These are phyloP conservation scores for Dryas iulia DNA, from an alignment of 1,140 invertebrate species.

Conservation along the genomic window DNA sequence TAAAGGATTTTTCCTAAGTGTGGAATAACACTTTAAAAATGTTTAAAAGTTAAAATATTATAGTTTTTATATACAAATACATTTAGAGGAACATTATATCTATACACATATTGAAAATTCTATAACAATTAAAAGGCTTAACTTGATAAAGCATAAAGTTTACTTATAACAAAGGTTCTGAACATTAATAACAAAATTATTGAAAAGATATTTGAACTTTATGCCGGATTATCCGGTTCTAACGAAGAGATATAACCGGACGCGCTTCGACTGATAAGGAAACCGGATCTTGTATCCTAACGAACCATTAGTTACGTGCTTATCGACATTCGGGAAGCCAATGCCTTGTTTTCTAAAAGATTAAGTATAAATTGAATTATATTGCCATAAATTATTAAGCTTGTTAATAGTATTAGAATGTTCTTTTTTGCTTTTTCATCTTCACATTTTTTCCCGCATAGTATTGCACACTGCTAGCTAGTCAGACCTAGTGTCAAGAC, in stretches of 20 bases:
- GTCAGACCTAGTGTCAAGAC: no score
- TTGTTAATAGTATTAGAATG: not conserved
- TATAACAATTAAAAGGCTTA: no score
- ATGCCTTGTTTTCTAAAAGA: not conserved
- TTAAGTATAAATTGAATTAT: not conserved
- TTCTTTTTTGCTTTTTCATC: no score
- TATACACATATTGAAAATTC: no score
- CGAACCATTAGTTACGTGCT: slow-evolving; percentile 16
- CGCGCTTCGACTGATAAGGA: slow-evolving; percentile 19
- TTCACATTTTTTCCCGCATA: no score
- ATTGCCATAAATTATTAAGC: not conserved
- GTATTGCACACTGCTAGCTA: no score
- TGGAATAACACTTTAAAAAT: no score
- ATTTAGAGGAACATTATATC: no score
- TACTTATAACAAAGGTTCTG: not conserved
- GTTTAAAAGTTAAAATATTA: no score
- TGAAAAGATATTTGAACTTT: not conserved
- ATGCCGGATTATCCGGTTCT: slow-evolving; percentile 10
- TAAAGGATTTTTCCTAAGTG: no score
- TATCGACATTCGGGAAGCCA: slow-evolving; percentile 7
- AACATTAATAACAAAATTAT: slow-evolving; percentile 1
- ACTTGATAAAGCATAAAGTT: no score
- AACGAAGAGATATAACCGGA: slow-evolving; percentile 21
- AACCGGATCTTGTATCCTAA: slow-evolving; percentile 20
- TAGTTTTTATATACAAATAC: no score